phyloP scores from a whole-genome alignment of 2,888 invertebrate genomes.

The Exocentrus adspersus region DNA sequence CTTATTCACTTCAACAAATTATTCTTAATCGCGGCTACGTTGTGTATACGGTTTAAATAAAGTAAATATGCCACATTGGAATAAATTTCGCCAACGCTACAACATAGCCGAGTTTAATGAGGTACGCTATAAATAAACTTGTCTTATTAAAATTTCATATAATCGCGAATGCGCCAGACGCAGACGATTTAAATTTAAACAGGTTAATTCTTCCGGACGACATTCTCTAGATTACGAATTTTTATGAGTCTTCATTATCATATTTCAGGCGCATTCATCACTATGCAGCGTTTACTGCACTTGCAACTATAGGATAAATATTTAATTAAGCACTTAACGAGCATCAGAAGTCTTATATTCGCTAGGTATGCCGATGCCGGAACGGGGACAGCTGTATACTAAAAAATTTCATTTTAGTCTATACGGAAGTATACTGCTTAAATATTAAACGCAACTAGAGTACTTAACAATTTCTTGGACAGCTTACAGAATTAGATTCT shows the following conservation, averaged over 20 bases:
- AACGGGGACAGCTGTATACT: background rate
- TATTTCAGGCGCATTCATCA: background rate
- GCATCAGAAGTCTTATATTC: background rate
- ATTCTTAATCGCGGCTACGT: too few species aligned
- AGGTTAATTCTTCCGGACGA: background rate
- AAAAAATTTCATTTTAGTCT: background rate
- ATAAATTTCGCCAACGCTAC: background rate
- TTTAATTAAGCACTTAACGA: background rate
- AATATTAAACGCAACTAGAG: background rate
- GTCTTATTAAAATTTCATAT: too few species aligned
- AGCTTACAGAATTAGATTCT: too few species aligned
- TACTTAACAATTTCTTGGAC: background rate
- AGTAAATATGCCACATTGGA: background rate
- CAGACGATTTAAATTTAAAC: background rate
- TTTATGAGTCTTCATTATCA: background rate
- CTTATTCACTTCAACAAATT: background rate
- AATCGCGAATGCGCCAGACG: too few species aligned
- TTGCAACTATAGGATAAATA: background rate
- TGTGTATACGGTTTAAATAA: too few species aligned
- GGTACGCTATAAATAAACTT: background rate
- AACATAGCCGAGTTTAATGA: background rate
- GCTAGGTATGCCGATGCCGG: too few species aligned
- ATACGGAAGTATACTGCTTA: background rate
- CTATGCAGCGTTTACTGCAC: background rate
- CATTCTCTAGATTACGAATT: background rate